Evolutionary conservation across 2,113 vertebrate genomes (phyloP).

Genomic region (Carollia perspicillata): DNA sequence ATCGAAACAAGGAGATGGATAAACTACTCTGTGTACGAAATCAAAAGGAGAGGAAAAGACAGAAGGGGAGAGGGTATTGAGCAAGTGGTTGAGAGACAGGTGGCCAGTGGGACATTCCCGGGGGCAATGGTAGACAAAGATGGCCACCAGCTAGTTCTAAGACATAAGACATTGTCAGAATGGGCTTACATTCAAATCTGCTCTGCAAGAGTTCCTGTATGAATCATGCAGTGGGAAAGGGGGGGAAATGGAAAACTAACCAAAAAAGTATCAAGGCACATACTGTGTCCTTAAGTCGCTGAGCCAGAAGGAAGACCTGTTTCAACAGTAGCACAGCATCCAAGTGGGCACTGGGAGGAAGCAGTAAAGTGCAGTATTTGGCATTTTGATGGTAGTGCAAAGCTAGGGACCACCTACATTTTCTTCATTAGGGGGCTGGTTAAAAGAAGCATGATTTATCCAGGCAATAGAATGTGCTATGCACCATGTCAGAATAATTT

Average conservation of each 20-base stretch:
- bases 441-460: background rate
- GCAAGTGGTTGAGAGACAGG: background rate
- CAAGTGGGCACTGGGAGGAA: background rate
- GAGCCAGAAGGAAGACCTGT: background rate
- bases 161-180: background rate
- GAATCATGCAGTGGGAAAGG: background rate
- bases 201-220: background rate
- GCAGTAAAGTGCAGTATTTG: background rate
- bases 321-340: background rate
- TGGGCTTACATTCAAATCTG: background rate
- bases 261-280: background rate
- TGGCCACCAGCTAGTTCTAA: background rate
- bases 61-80: background rate
- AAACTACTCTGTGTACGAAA: background rate
- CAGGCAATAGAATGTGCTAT: background rate
- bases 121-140: background rate
- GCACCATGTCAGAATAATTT: background rate
- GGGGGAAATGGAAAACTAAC: background rate
- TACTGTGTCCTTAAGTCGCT: background rate
- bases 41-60: background rate
- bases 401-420: background rate
- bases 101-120: background rate
- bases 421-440: background rate
- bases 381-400: background rate
- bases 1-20: background rate